Evolutionary conservation across 2,113 vertebrate species (phyloP).

Genomic region (Dipodomys stephensi): DNA sequence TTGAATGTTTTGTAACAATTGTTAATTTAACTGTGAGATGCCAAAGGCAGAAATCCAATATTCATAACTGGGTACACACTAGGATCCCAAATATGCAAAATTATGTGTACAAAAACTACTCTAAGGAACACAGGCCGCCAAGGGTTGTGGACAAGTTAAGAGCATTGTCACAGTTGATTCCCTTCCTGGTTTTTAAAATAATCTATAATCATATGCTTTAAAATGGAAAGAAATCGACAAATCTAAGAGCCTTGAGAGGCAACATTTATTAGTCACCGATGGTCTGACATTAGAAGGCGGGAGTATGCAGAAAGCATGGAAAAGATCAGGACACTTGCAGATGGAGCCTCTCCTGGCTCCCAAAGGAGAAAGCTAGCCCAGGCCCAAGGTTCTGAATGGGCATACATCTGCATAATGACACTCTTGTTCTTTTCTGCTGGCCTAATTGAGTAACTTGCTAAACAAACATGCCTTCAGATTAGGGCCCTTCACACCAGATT

Average conservation of each 20-base stretch:
- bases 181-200: slow-evolving; percentile 61
- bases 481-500: slow-evolving; percentile 62
- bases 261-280: slow-evolving; percentile 57
- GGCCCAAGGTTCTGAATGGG: neutral
- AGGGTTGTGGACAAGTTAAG: neutral
- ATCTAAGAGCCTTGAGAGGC: slow-evolving; percentile 36
- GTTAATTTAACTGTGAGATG: slow-evolving; percentile 2
- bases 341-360: neutral
- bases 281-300: slow-evolving; percentile 59
- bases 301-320: slow-evolving; percentile 53
- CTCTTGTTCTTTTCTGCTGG: slow-evolving; percentile 45
- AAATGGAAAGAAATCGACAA: slow-evolving; percentile 57
- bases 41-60: neutral
- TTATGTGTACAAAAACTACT: neutral
- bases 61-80: neutral
- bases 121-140: neutral
- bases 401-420: slow-evolving; percentile 61
- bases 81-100: slow-evolving; percentile 33
- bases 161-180: slow-evolving; percentile 9
- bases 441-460: slow-evolving; percentile 72
- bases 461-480: slow-evolving; percentile 73
- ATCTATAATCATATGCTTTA: slow-evolving; percentile 70
- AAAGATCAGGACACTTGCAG: neutral
- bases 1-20: slow-evolving; percentile 29
- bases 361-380: neutral